phyloP scores from a whole-genome alignment of 2,888 invertebrate genomes.

The Mactromeris polynyma region DNA sequence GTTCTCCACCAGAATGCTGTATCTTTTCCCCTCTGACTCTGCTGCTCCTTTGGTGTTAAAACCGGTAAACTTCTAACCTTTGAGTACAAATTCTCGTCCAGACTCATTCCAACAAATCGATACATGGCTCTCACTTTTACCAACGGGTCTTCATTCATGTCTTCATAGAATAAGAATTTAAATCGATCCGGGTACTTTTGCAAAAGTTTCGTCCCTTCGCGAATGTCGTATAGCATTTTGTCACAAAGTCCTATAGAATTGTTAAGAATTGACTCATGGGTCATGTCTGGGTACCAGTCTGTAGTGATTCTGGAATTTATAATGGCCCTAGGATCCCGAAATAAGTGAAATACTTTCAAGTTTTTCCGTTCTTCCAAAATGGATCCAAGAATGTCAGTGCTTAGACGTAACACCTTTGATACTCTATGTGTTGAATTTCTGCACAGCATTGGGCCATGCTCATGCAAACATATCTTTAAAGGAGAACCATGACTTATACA shows the following conservation, averaged over 20 bases:
- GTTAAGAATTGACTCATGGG: background rate
- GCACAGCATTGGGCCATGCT: background rate
- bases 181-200: conserved; percentile 33
- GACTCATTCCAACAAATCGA: conserved; percentile 25
- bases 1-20: conserved; percentile 60
- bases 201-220: background rate
- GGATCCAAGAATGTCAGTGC: background rate
- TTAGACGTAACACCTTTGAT: conserved; percentile 13
- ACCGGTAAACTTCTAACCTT: background rate
- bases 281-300: background rate
- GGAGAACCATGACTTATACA: background rate
- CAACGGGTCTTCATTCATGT: conserved; percentile 14
- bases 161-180: conserved; percentile 26
- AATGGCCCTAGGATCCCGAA: conserved; percentile 34
- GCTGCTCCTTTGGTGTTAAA: background rate
- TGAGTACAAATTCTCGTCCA: background rate
- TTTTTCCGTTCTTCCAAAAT: background rate
- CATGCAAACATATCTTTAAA: background rate
- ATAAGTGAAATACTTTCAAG: conserved; percentile 29
- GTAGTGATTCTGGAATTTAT: conserved; percentile 29
- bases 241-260: conserved; percentile 8
- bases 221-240: conserved; percentile 19
- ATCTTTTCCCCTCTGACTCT: conserved; percentile 22
- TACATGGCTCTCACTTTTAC: conserved; percentile 20
- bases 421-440: conserved; percentile 19